phyloP scores from a whole-genome alignment of 2,888 invertebrate genomes.

The Ethmia dodecea region DNA sequence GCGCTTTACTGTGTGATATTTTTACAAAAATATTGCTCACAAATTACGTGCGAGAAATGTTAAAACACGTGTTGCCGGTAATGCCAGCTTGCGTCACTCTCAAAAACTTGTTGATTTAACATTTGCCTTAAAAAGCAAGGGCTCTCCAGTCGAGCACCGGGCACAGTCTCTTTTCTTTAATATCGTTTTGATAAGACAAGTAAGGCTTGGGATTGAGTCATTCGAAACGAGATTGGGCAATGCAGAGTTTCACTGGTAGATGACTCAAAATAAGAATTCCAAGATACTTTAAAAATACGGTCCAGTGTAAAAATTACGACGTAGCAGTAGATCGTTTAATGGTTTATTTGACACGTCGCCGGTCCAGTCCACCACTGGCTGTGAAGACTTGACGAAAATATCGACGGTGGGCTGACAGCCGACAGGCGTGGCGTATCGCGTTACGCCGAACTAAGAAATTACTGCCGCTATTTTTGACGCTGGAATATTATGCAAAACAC shows the following conservation, averaged over 20 bases:
- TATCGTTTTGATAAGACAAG: slow-evolving; percentile 49
- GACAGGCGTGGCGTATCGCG: slow-evolving; percentile 54
- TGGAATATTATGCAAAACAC: slow-evolving; percentile 32
- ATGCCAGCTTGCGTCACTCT: slow-evolving; percentile 46
- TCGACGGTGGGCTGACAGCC: slow-evolving; percentile 53
- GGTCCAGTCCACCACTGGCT: slow-evolving; percentile 30
- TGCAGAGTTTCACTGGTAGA: slow-evolving; percentile 17
- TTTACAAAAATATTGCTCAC: slow-evolving; percentile 26
- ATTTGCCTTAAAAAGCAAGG: slow-evolving; percentile 55
- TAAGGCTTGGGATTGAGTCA: slow-evolving; percentile 40
- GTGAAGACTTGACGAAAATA: slow-evolving; percentile 61
- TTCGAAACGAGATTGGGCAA: slow-evolving; percentile 31
- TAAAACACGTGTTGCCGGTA: slow-evolving; percentile 29
- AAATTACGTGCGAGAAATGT: slow-evolving; percentile 33
- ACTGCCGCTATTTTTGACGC: slow-evolving; percentile 43
- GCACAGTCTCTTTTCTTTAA: slow-evolving; percentile 37
- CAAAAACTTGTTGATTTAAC: slow-evolving; percentile 60
- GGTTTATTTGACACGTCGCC: slow-evolving; percentile 51
- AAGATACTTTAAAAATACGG: too few species aligned
- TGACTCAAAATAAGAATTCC: too few species aligned
- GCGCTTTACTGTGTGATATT: slow-evolving; percentile 14
- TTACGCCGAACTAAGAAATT: slow-evolving; percentile 55
- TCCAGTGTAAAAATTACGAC: slow-evolving; percentile 28
- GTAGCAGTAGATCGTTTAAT: slow-evolving; percentile 35
- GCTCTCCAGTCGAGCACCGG: slow-evolving; percentile 34